These are phyloP conservation scores for Halichoerus grypus DNA, from an alignment of 2,113 vertebrate species.

Conservation along the genomic window DNA sequence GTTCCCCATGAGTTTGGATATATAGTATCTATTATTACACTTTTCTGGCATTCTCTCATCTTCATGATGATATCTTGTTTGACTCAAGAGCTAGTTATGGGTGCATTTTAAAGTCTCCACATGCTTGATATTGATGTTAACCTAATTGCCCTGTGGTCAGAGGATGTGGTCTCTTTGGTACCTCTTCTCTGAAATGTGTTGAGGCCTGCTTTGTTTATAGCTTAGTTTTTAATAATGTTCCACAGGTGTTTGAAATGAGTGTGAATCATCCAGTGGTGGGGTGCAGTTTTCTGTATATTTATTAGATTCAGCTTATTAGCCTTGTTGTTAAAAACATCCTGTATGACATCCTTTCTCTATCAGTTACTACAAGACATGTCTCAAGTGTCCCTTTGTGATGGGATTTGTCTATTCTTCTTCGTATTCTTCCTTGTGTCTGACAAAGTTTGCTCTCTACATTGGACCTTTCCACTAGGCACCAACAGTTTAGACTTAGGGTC, in stretches of 20 bases:
- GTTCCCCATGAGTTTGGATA: neutral
- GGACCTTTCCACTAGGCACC: neutral
- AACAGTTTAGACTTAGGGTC: neutral
- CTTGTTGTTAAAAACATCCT: neutral
- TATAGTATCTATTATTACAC: fast-evolving
- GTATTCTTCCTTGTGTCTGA: neutral
- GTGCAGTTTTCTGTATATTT: neutral
- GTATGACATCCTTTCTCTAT: neutral
- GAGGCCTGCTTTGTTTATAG: neutral
- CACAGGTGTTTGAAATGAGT: neutral
- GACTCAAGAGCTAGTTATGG: neutral
- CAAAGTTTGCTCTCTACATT: neutral
- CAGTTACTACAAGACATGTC: neutral
- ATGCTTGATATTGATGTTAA: neutral
- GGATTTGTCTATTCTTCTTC: neutral
- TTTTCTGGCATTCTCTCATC: neutral
- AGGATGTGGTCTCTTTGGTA: neutral
- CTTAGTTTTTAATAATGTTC: neutral
- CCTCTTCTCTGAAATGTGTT: neutral
- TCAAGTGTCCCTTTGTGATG: fast-evolving
- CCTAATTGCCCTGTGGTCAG: neutral
- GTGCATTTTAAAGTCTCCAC: neutral
- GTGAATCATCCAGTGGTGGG: neutral
- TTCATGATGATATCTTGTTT: neutral
- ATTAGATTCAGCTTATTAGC: neutral